Base-by-base conservation (phyloP, 1,140 invertebrate genomes). In the Drosophila littoralis region DNA sequence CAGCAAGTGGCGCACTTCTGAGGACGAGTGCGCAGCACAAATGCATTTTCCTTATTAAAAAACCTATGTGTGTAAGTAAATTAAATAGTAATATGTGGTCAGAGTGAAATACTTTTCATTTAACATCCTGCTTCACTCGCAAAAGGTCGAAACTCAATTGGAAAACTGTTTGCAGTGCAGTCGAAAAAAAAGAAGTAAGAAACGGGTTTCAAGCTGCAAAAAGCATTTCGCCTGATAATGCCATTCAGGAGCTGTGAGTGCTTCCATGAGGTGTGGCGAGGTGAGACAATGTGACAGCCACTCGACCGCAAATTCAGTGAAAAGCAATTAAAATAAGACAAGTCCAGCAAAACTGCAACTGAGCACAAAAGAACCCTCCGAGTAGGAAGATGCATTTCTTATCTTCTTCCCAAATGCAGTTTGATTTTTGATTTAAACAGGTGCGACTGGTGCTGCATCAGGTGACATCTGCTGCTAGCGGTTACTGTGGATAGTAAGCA, bases 21-120 rank as follows among this genome's bases (percentile, higher is more conserved):
- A 55, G 57, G 66, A 48, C 61, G 76, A 76, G 73, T 72, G 78
- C 60, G 69, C 67, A 45, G 59, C 75, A 70, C 79, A 88, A 82
- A 82, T 85, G 75, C 79, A 88, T 88, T 85, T 85, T 79, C 64
- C 70, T 75, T 86, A 86, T 79, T 81, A 85, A 79, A 77, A 70
- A 64, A 13, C 57, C 54, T 64, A 43, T 58, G 36, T 69, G 42
- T 43, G 13, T 45, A 17, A 64, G 45, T 81, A 72, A 81, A 85
- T 78, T 79, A 77, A 60, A 75, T 74, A 57, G 17, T 38, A 4
- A 4, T 28, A 32, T 57, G 28, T 68, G 54, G 40, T 32, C 43
- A 61, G 38, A 38, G 32, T 6, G 33, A 64, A 61, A 51, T 35
- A 67, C 59, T 77, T 43, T 77, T 70, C 64, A 66, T 63, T 78